Conservation (phyloP, 2,888 invertebrate genomes). For the Epistrophe grossulariae region DNA sequence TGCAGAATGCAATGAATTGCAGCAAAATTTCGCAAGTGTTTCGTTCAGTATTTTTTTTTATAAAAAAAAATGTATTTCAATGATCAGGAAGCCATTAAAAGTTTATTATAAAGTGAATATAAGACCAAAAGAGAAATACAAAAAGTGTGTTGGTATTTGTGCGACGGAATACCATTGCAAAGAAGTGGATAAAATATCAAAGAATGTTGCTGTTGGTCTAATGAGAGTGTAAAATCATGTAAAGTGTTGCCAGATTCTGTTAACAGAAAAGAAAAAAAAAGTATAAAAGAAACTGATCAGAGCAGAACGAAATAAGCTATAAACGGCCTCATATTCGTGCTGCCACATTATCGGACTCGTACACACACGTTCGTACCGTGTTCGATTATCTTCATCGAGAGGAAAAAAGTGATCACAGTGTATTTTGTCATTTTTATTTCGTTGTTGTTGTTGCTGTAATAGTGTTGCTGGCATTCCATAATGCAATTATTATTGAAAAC, state of each 20-base stretch:
- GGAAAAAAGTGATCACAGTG: constrained; percentile 54
- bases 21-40: constrained; percentile 21
- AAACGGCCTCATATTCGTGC: constrained; percentile 58
- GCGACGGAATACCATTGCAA: constrained; percentile 54
- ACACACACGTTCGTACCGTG: neutral
- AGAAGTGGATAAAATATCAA: constrained; percentile 64
- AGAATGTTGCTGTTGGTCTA: constrained; percentile 69
- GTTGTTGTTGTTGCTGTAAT: constrained; percentile 42
- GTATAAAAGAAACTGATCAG: constrained; percentile 60
- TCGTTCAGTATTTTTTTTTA: constrained; percentile 1
- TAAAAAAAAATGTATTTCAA: constrained; percentile 48
- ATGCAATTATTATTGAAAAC: constrained; percentile 74
- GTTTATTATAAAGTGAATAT: constrained; percentile 67
- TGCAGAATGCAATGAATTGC: constrained; percentile 18
- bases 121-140: constrained; percentile 30
- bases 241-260: constrained; percentile 40
- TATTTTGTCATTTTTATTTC: constrained; percentile 26
- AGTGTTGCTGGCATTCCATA: constrained; percentile 76
- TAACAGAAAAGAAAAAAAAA: constrained; percentile 40
- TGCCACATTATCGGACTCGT: constrained; percentile 54
- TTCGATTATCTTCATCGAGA: constrained; percentile 19
- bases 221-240: constrained; percentile 69
- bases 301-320: constrained; percentile 71
- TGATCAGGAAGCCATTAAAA: constrained; percentile 75
- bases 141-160: constrained; percentile 40